Evolutionary conservation across 2,888 invertebrate species (phyloP), one percentile per base, ranked within the genome.

Genomic region (Hemicrepidius hirtus): DNA sequence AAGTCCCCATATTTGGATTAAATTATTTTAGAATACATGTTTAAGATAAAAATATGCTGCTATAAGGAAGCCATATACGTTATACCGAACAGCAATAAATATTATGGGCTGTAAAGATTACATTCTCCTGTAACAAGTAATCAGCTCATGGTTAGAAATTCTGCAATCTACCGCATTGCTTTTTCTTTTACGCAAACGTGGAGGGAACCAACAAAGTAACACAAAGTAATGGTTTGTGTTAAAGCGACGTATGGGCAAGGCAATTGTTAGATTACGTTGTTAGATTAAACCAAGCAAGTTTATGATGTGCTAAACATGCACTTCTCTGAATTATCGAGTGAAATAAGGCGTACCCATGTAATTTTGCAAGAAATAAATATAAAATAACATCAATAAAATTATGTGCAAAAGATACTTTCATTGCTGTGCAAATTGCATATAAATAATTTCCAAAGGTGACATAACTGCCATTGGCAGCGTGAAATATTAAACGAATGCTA

Each of bases 231-330:
- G 28, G 57, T 32, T 3, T 53, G 57, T 35, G 57, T 37, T 57
- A 20, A 20, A 57, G 37, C 35, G 18, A 18, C 37, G 57, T 32
- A 37, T 37, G 37, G 35, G 13, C 18, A 20, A 57, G 9, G 57
- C 55, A 57, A 57, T 50, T 37, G 55, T 37, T 32, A 37, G 53
- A 53, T 57, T 57, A 53, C 20, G 24, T 9, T 53, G 64, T 24
- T 53, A 24, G 32, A 32, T 40, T 18, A 55, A 66, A 40, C 24
- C 32, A 21, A 28, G 32, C 12, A 67, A 57, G 28, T 67, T 67
- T 67, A 67, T 67, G 57, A 44, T 20, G 66, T 67, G 57, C 55
- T 66, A 55, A 66, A 44, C 55, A 44, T 44, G 50, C 68, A 57
- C 55, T 44, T 18, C 57, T 66, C 53, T 50, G 49, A 50, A 49